Percentiles rank a stretch among this genome's conserved stretches.
These are phyloP conservation scores for Dasyornis broadbenti DNA, from an alignment of 2,113 vertebrate species.

Conservation along the genomic window DNA sequence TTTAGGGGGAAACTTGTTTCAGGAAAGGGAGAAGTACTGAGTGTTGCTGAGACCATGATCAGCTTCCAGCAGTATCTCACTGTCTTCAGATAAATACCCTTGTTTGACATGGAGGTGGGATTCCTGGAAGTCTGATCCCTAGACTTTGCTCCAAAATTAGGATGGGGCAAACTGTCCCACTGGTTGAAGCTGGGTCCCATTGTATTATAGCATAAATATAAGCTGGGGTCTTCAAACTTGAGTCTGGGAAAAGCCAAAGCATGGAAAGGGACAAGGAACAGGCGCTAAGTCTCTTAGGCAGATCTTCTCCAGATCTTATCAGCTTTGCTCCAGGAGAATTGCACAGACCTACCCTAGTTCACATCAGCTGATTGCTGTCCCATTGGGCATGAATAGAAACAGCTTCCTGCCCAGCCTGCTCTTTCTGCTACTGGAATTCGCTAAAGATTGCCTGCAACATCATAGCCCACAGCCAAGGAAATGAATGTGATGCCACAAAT, in stretches of 20 bases:
- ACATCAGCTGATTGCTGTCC: not conserved
- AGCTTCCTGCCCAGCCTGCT: constrained; percentile 15
- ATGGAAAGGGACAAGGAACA: not conserved
- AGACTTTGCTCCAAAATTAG: not conserved
- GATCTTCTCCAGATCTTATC: not conserved
- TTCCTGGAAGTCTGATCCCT: not conserved
- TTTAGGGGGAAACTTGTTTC: not conserved
- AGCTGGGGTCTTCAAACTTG: not conserved
- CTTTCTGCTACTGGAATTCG: constrained; percentile 1
- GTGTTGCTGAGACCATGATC: not conserved
- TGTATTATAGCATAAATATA: not conserved
- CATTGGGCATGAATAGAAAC: not conserved
- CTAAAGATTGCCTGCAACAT: constrained; percentile 3
- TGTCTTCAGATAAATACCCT: not conserved
- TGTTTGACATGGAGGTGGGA: not conserved
- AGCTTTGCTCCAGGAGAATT: not conserved
- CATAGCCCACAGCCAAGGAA: constrained; percentile 38
- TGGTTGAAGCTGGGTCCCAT: not conserved
- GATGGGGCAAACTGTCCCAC: not conserved
- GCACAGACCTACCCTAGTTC: not conserved
- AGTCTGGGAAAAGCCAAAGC: not conserved
- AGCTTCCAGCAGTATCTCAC: not conserved
- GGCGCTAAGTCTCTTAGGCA: not conserved
- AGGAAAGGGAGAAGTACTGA: not conserved
- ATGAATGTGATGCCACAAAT: constrained; percentile 54